phyloP scores from a whole-genome alignment of 1,140 invertebrate species.

The Mycetomoellerius zeteki region DNA sequence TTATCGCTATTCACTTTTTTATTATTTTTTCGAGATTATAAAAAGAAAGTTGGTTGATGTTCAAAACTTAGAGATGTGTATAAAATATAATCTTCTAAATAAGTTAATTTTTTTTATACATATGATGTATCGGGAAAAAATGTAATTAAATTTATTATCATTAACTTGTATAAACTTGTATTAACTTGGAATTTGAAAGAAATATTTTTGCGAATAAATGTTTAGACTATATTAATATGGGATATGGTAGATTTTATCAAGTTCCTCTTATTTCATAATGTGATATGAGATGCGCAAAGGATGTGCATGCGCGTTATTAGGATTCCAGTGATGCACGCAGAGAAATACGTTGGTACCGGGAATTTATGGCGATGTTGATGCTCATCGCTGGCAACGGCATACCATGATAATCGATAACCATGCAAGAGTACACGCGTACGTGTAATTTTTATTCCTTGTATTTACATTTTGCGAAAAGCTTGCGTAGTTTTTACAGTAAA shows the following conservation, averaged over 20 bases:
- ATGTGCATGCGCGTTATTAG: conserved; percentile 46
- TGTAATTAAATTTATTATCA: background rate
- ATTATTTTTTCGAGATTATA: conserved; percentile 4
- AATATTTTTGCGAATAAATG: conserved; percentile 17
- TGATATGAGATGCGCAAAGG: conserved; percentile 44
- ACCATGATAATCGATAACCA: conserved; percentile 35
- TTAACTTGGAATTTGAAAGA: conserved; percentile 3
- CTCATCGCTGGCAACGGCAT: conserved; percentile 26
- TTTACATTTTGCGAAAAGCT: conserved; percentile 40
- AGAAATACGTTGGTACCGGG: conserved; percentile 46
- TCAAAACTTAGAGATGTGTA: background rate
- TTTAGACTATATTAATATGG: background rate
- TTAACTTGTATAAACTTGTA: background rate
- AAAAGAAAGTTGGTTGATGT: background rate
- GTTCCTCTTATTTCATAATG: conserved; percentile 45
- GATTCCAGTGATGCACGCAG: conserved; percentile 48
- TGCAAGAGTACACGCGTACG: background rate
- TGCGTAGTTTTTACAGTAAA: conserved; percentile 25
- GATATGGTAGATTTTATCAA: conserved; percentile 18
- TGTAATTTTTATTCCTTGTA: conserved; percentile 20
- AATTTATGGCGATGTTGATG: conserved; percentile 57
- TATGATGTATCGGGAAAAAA: background rate
- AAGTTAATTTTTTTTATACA: background rate
- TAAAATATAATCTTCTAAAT: conserved; percentile 6
- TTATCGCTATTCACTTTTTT: background rate